Evolutionary conservation across 2,113 vertebrate genomes (phyloP), one percentile per base, ranked within the genome.

Genomic region (Mormoops blainvillei): DNA sequence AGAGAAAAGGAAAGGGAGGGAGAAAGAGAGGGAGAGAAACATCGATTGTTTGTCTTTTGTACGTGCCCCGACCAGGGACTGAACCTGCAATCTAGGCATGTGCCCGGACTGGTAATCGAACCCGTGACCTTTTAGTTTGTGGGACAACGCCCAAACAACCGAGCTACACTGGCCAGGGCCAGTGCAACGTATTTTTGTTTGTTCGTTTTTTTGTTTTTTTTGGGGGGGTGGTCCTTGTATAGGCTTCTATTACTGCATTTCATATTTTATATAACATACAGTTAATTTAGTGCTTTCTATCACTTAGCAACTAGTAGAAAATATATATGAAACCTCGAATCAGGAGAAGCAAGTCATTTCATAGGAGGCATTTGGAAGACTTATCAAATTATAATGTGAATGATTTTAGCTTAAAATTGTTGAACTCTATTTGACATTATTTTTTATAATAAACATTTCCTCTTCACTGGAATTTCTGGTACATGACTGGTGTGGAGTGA

Each of bases 371-470:
- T 58, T 86, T 73, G 15, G 45, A 81, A 63, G 31, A 11, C n/a
- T 61, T 71, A 83, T 6, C 28, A 78, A 80, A 81, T 73, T 82
- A 31, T 45, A n/a, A 7, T 41, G n/a, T 76, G 31, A 48, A 43
- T 93, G 18, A 70, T 41, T 94, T 95, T 94, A 67, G 52, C 31
- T 93, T 94, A 74, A 77, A 93, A 38, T 74, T 41, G 9, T 58
- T 93, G 16, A 76, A 41, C 67, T 88, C 52, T 87, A 15, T 81
- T 76, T 88, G 89, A 71, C 3, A 4, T 84, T 19, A 77, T 52
- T 90, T 94, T 89, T 94, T 2, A 50, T 77, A 71, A 81, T 71
- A 65, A 89, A 86, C 88, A 33, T 70, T 70, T 3, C 7, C n/a
- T 70, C 0, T 38, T 92, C 77, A 45, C 15, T 92, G 78, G 22